A percentile compares a stretch with the other conserved stretches of the same genome.
These are phyloP conservation scores for Pristionchus exspectatus DNA, from an alignment of 2,888 invertebrate genomes.

Conservation along the genomic window DNA sequence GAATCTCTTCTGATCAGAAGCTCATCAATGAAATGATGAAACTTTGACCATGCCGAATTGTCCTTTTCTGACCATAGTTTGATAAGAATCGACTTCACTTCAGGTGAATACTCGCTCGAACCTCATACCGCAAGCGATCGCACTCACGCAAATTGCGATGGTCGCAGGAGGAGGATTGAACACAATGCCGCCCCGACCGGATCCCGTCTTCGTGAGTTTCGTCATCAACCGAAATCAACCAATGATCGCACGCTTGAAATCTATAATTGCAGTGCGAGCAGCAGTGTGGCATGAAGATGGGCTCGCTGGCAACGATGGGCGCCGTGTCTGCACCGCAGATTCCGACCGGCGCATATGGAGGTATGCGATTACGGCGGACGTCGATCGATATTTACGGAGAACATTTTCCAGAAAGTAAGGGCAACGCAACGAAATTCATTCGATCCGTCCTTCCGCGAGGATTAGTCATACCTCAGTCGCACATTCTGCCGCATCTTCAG, in stretches of 20 bases:
- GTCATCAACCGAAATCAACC: too few relatives aligned
- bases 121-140: constrained; percentile 70
- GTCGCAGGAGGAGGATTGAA: constrained; percentile 64
- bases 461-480: neutral
- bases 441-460: neutral
- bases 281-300: constrained; percentile 48
- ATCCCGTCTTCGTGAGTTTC: constrained; percentile 44
- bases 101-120: constrained; percentile 19
- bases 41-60: too few relatives aligned
- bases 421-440: neutral
- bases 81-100: neutral
- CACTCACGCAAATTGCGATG: constrained; percentile 70
- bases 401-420: neutral
- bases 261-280: neutral
- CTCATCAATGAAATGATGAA: too few relatives aligned
- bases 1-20: too few relatives aligned
- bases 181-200: neutral
- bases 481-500: neutral
- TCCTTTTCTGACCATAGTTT: too few relatives aligned
- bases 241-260: neutral
- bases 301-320: neutral
- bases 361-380: neutral
- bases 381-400: neutral
- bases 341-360: constrained; percentile 28
- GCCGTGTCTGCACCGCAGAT: neutral